Evolutionary conservation across 2,888 invertebrate species (phyloP), one percentile per base, ranked within the genome.

Genomic region (Hypselothyrea guttata): DNA sequence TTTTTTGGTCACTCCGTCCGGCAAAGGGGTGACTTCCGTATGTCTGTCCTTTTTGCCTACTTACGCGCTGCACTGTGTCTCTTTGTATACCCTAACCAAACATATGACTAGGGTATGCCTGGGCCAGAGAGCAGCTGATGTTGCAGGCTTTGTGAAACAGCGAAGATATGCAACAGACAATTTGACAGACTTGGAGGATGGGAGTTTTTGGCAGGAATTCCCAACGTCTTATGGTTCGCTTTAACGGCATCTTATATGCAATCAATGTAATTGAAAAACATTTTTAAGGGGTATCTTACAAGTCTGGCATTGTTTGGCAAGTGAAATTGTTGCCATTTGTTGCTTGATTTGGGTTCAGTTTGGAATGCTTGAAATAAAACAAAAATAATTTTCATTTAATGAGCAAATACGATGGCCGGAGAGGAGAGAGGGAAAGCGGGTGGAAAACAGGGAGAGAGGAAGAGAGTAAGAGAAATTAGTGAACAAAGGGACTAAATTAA

Each of bases 371-470:
- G 13, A 71, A 64, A 64, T 56, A 64, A 45, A 51, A 66, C 16
- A 44, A 45, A 51, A 52, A 52, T 60, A 46, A 56, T 71, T 35
- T 45, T 27, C 27, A 45, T 51, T 49, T 71, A 56, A 71, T 69
- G 71, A 69, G 66, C n/a, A 35, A 37, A 22, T n/a, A 18, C 48
- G 49, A 60, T 49, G 44, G 45, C 12, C 27, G 37, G 38, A n/a
- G n/a, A n/a, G n/a, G n/a, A n/a, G n/a, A n/a, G n/a, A n/a, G n/a
- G n/a, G n/a, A n/a, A n/a, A n/a, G n/a, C n/a, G n/a, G n/a, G n/a
- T n/a, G n/a, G n/a, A n/a, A n/a, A n/a, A n/a, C n/a, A n/a, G n/a
- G n/a, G n/a, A n/a, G n/a, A n/a, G n/a, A n/a, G n/a, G n/a, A n/a
- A n/a, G n/a, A n/a, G n/a, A n/a, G n/a, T n/a, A 22, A 22, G 5